Evolutionary conservation across 2,888 invertebrate genomes (phyloP), one percentile per base, ranked within the genome.

Genomic region (Hedychridium roseum): DNA sequence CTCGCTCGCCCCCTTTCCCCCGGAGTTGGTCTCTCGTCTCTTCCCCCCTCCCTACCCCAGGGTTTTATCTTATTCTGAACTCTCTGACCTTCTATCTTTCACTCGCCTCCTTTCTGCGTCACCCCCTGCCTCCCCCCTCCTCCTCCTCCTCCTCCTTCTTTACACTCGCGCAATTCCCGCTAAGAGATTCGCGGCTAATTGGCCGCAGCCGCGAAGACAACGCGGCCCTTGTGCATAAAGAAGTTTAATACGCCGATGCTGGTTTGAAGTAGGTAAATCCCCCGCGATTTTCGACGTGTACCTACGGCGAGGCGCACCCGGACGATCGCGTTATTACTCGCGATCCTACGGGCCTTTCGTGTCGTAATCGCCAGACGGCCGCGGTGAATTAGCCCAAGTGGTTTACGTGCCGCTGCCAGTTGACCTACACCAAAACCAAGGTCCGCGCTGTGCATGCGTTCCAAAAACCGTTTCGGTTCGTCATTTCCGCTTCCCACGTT

Each of bases 141-240:
- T 42, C 49, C 38, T 34, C 30, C 12, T 42, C 49, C 38, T 50
- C 47, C 40, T 39, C 32, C 27, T 40, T 34, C 28, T 36, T 30
- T 16, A 2, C 48, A 14, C n/a, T 26, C 28, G 35, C 38, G 52
- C 46, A 50, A 69, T 69, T 54, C 61, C 55, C 57, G 57, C 48
- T 38, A 50, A 50, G 50, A 59, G 71, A 69, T 70, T 58, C 61
- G 60, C 56, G 58, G 58, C 60, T 71, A 71, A 71, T 70, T 70
- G 68, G 68, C 71, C 64, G 63, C 66, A 64, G 65, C 64, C 64
- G 60, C 61, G 56, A 61, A 50, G 57, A 68, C 68, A 68, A 68
- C 64, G 68, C 49, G 36, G 57, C 58, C 70, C 60, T 71, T 70
- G 69, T 70, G 51, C 51, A 28, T 62, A 59, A 68, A 69, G 46